A percentile compares a stretch with the other conserved stretches of the same genome.
These are phyloP conservation scores for Ictidomys tridecemlineatus DNA, from an alignment of 2,113 vertebrate species.

Conservation along the genomic window DNA sequence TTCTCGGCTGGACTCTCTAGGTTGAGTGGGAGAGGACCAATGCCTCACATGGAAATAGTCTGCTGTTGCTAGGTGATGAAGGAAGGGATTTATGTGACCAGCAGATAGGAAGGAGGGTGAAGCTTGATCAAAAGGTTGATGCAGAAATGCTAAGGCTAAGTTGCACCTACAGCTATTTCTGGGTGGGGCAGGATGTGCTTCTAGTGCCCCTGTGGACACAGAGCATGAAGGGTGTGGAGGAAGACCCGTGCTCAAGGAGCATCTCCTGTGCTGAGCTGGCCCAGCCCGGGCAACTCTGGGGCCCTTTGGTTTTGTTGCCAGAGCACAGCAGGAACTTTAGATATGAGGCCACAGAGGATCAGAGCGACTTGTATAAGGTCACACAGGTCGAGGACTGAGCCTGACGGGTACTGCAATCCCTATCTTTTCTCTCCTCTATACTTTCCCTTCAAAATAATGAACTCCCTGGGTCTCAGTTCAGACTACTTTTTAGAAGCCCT, in stretches of 20 bases:
- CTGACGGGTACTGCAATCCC: neutral
- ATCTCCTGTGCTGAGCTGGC: too few relatives aligned
- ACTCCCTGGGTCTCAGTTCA: neutral
- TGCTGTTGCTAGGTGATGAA: too few relatives aligned
- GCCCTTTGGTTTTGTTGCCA: neutral
- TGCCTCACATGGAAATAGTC: neutral
- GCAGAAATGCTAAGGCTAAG: too few relatives aligned
- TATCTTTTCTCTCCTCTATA: too few relatives aligned
- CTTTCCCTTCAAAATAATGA: neutral
- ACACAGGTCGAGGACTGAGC: neutral
- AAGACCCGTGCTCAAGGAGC: too few relatives aligned
- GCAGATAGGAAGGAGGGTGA: neutral
- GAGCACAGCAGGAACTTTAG: neutral
- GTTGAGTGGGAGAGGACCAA: neutral
- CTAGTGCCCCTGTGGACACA: neutral
- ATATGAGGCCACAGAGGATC: neutral
- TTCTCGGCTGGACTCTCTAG: neutral
- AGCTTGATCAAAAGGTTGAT: neutral
- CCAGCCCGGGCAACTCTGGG: too few relatives aligned
- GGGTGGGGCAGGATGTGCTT: too few relatives aligned
- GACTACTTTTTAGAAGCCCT: neutral
- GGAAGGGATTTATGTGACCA: neutral
- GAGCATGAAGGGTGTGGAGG: neutral
- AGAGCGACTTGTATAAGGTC: neutral
- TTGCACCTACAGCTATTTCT: accelerated